These are phyloP conservation scores for Rhingia campestris DNA, from an alignment of 2,888 invertebrate genomes.

Conservation along the genomic window DNA sequence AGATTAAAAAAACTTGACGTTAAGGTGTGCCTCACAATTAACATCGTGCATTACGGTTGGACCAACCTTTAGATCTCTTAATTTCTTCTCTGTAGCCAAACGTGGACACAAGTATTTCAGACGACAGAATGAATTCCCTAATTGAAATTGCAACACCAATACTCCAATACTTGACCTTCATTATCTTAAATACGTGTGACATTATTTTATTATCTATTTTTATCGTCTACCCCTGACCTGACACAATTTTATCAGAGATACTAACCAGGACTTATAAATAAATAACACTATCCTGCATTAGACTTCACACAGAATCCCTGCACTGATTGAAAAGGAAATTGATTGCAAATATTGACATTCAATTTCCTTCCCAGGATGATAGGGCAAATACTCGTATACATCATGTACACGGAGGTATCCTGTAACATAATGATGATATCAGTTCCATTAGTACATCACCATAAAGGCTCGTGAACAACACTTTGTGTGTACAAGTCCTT, in stretches of 20 bases:
- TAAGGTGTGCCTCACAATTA: no score
- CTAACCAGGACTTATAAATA: conserved; percentile 13
- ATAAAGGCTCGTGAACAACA: background rate
- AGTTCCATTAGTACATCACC: conserved; percentile 33
- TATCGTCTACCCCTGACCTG: conserved; percentile 6
- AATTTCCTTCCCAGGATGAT: conserved; percentile 22
- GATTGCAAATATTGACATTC: conserved; percentile 57
- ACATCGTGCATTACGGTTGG: no score
- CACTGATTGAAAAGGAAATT: conserved; percentile 45
- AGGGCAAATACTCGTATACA: background rate
- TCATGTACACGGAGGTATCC: background rate
- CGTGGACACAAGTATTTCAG: no score
- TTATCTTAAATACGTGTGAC: background rate
- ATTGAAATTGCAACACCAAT: background rate
- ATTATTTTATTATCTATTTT: background rate
- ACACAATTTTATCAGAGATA: conserved; percentile 15
- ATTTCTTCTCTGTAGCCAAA: no score
- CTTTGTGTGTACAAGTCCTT: background rate
- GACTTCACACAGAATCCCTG: conserved; percentile 5
- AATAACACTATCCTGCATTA: conserved; percentile 8
- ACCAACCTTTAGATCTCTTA: no score
- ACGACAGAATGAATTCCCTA: no score
- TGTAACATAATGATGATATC: conserved; percentile 20
- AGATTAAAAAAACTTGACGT: no score
- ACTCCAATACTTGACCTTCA: conserved; percentile 11